Evolutionary conservation across 1,140 invertebrate genomes (phyloP), one percentile per base, ranked within the genome.

Genomic region (Lethrus apterus): DNA sequence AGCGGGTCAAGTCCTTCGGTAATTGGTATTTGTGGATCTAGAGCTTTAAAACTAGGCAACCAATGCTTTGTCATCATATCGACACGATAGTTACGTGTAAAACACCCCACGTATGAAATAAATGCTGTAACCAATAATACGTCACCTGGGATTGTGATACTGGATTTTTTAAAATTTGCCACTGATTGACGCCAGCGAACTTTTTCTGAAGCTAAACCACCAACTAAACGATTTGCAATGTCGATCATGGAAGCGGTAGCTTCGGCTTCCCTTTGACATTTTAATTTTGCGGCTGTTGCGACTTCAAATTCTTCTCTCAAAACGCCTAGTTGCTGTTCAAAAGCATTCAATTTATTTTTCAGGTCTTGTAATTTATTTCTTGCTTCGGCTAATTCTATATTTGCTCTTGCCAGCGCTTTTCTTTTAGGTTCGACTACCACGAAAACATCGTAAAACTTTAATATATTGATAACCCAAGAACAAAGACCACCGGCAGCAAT

Each of bases 41-140:
- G 65, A 45, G 73, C 77, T 42, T 70, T 68, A 2, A 86, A 65
- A 51, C 71, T 80, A 1, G 89, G 89, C 32, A 85, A 58, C 89
- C 89, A 93, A 57, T 83, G 74, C 15, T 84, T 80, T 19, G 91
- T 75, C 55, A 93, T 71, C 7, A 98, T 72, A 54, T 93, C 84
- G 5, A 74, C 58, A 44, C 93, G 70, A 64, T 95, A 97, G 31
- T 76, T 75, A 55, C 86, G 84, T 4, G 86, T 91, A 63, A 98
- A 98, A 53, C 89, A 93, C 2, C 93, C 93, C 4, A 94, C 83
- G 62, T 97, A 98, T 0, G 93, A 96, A 33, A 96, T 85, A 68
- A 96, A 97, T n/a, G 92, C 89, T 3, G 91, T 86, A 3, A 90
- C 81, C 2, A 95, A 64, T 0, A 96, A 68, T 21, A 94, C 81